Evolutionary conservation across 2,888 invertebrate species (phyloP).

Genomic region (Scotopteryx bipunctaria): DNA sequence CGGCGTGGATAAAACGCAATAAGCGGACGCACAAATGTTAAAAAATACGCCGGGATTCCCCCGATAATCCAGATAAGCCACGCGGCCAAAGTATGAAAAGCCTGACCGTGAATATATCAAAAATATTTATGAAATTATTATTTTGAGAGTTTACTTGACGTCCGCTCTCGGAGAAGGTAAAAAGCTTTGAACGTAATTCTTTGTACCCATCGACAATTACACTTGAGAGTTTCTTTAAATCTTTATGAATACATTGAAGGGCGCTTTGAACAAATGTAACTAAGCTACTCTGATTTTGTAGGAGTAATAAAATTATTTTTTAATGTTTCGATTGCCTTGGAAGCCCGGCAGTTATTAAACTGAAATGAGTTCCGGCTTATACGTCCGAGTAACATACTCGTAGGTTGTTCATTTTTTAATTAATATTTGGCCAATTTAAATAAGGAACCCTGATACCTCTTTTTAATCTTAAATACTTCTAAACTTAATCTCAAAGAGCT

Average conservation of each 20-base stretch:
- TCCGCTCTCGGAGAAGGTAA: constrained; percentile 47
- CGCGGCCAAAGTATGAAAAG: constrained; percentile 73
- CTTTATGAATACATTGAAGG: constrained; percentile 29
- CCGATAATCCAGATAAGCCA: constrained; percentile 80
- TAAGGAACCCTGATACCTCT: neutral
- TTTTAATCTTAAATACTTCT: neutral
- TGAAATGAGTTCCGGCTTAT: constrained; percentile 21
- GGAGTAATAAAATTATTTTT: constrained; percentile 17
- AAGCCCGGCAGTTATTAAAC: constrained; percentile 19
- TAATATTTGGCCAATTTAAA: neutral
- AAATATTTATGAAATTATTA: constrained; percentile 74
- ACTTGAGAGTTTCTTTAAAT: constrained; percentile 27
- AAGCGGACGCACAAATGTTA: constrained; percentile 72
- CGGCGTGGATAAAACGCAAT: constrained; percentile 64
- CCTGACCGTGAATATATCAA: constrained; percentile 81
- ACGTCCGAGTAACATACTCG: constrained; percentile 7
- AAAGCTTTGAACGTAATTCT: constrained; percentile 31
- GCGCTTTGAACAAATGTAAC: constrained; percentile 14
- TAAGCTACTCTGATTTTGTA: constrained; percentile 7
- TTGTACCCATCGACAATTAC: constrained; percentile 27
- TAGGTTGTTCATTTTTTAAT: constrained; percentile 3
- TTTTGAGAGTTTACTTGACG: constrained; percentile 63
- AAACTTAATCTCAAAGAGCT: neutral
- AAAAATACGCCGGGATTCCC: constrained; percentile 70
- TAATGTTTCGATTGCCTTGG: constrained; percentile 20